Conservation (phyloP, 2,113 vertebrate species). For the Rhinoderma darwinii region DNA sequence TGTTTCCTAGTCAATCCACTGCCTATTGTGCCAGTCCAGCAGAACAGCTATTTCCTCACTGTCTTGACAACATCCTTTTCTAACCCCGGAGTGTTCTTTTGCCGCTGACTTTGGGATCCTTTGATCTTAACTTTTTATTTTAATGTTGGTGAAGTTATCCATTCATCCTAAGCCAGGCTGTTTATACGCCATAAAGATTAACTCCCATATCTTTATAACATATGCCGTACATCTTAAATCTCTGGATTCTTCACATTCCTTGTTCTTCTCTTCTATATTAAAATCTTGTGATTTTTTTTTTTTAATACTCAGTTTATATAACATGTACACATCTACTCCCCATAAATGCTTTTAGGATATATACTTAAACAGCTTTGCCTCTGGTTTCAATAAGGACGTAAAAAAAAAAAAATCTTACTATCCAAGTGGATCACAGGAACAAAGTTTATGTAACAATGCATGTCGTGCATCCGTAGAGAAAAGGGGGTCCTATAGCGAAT, state of each 20-base stretch:
- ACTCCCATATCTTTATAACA: constrained; percentile 26
- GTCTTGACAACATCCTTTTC: constrained; percentile 76
- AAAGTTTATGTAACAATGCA: neutral
- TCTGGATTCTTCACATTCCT: constrained; percentile 30
- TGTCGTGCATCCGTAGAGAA: neutral
- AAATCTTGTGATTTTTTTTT: neutral
- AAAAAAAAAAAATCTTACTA: neutral
- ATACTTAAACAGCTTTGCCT: neutral
- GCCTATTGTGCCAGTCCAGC: constrained; percentile 73
- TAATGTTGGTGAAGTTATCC: constrained; percentile 41
- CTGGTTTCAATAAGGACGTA: constrained; percentile 6
- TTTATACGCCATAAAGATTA: constrained; percentile 28
- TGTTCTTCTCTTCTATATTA: constrained; percentile 21
- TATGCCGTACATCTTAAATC: neutral
- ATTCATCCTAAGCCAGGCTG: constrained; percentile 51
- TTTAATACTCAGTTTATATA: neutral
- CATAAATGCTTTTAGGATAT: neutral
- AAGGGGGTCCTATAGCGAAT: neutral
- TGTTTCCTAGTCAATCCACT: constrained; percentile 68
- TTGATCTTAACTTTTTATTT: constrained; percentile 75
- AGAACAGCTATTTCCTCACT: constrained; percentile 76
- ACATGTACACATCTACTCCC: neutral
- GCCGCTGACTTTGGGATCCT: constrained; percentile 70
- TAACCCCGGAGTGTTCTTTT: constrained; percentile 74
- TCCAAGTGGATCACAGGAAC: neutral